Evolutionary conservation across 2,113 vertebrate genomes (phyloP).

Genomic region (Pterocles orientalis): DNA sequence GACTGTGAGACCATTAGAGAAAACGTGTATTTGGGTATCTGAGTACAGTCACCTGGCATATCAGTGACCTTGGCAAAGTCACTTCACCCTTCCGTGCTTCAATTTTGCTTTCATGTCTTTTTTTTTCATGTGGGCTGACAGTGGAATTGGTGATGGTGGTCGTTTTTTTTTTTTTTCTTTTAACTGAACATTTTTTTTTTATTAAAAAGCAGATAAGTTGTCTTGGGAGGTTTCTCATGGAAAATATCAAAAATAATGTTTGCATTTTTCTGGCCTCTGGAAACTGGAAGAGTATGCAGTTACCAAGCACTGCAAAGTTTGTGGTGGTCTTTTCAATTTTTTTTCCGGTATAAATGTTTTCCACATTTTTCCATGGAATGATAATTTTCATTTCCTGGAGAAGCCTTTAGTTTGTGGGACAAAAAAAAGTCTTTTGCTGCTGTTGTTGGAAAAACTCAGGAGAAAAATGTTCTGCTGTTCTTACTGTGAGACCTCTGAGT

Average conservation of each 20-base stretch:
- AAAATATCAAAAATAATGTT: background rate
- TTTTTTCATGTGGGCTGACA: background rate
- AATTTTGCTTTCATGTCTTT: background rate
- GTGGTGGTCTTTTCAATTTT: background rate
- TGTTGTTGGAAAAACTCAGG: background rate
- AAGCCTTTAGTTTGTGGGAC: background rate
- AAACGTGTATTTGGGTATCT: background rate
- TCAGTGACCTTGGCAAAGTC: background rate
- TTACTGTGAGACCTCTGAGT: background rate
- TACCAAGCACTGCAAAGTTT: background rate
- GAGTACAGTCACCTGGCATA: background rate
- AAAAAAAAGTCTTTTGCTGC: background rate
- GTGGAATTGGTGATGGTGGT: background rate
- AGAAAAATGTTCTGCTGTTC: background rate
- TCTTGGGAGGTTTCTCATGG: background rate
- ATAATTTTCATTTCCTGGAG: background rate
- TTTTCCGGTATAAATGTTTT: background rate
- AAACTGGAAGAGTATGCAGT: background rate
- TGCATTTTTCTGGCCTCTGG: background rate
- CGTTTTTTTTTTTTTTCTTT: background rate
- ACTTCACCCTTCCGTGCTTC: background rate
- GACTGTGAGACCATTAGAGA: background rate
- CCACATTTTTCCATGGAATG: background rate
- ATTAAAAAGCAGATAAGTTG: background rate
- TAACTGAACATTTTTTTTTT: background rate